These are phyloP conservation scores for Mythimna albipuncta DNA, from an alignment of 2,888 invertebrate genomes.

Conservation along the genomic window DNA sequence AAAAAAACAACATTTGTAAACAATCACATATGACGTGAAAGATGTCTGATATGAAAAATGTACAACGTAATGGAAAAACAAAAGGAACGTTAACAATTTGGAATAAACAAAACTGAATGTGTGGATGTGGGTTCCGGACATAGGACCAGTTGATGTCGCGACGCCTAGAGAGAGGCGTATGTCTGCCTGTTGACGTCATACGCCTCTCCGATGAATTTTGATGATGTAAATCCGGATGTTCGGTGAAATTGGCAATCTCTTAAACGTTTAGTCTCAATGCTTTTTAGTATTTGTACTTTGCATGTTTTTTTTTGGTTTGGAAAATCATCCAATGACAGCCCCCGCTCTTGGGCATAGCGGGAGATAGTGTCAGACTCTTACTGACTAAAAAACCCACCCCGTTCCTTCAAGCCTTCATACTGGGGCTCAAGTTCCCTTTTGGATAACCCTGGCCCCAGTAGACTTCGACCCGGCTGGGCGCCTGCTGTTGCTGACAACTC, in stretches of 20 bases:
- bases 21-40: conserved; percentile 54
- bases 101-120: conserved; percentile 35
- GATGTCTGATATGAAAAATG: conserved; percentile 57
- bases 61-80: conserved; percentile 49
- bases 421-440: too few relatives aligned
- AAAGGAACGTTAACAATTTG: conserved; percentile 34
- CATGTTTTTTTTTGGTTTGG: too few relatives aligned
- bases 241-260: background rate
- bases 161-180: background rate
- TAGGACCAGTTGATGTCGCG: background rate
- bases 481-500: too few relatives aligned
- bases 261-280: background rate
- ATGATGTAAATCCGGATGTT: background rate
- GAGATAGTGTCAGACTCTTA: too few relatives aligned
- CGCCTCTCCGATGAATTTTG: background rate
- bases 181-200: background rate
- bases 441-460: too few relatives aligned
- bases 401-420: too few relatives aligned
- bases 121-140: conserved; percentile 22
- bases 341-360: too few relatives aligned
- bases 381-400: too few relatives aligned
- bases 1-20: conserved; percentile 32
- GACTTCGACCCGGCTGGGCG: too few relatives aligned
- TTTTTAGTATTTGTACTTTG: too few relatives aligned
- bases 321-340: too few relatives aligned